Evolutionary conservation across 2,797 vertebrate genomes (phyloP).

Genomic region (Diplodus sargus): DNA sequence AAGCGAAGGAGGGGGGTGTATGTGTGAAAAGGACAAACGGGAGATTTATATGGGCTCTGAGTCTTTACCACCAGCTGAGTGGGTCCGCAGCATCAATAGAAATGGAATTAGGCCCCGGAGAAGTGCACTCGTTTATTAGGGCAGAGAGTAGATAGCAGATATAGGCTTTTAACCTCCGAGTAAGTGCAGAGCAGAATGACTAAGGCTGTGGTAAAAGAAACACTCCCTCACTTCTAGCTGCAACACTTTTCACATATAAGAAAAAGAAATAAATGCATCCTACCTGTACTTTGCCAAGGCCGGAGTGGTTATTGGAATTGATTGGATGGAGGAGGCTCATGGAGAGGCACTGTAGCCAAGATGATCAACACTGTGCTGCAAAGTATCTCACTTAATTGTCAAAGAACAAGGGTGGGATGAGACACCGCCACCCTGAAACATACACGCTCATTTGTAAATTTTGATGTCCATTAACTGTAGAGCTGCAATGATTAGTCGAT

Average conservation of each 20-base stretch:
- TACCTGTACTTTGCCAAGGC: conserved; percentile 43
- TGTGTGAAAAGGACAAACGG: conserved; percentile 73
- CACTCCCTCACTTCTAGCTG: conserved; percentile 41
- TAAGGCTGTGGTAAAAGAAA: conserved; percentile 52
- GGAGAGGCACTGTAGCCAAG: conserved; percentile 15
- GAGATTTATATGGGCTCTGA: conserved; percentile 73
- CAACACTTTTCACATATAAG: conserved; percentile 53
- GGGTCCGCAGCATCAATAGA: conserved; percentile 75
- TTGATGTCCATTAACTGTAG: conserved; percentile 13
- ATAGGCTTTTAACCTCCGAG: conserved; percentile 77
- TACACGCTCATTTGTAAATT: neutral
- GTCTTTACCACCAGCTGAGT: conserved; percentile 78
- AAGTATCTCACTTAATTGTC: conserved; percentile 9
- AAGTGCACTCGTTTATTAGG: conserved; percentile 80
- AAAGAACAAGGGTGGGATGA: neutral
- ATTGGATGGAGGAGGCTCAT: conserved; percentile 37
- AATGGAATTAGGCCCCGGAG: conserved; percentile 78
- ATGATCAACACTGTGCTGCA: conserved; percentile 29
- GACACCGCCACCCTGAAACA: neutral
- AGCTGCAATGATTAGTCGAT: too few relatives aligned
- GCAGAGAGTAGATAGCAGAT: conserved; percentile 68
- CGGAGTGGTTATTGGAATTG: conserved; percentile 45
- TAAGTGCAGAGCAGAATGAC: conserved; percentile 65
- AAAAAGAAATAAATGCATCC: conserved; percentile 40
- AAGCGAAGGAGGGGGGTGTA: conserved; percentile 42